These are phyloP conservation scores for Leptinotarsa defecta DNA, from an alignment of 1,140 invertebrate genomes.

Conservation along the genomic window DNA sequence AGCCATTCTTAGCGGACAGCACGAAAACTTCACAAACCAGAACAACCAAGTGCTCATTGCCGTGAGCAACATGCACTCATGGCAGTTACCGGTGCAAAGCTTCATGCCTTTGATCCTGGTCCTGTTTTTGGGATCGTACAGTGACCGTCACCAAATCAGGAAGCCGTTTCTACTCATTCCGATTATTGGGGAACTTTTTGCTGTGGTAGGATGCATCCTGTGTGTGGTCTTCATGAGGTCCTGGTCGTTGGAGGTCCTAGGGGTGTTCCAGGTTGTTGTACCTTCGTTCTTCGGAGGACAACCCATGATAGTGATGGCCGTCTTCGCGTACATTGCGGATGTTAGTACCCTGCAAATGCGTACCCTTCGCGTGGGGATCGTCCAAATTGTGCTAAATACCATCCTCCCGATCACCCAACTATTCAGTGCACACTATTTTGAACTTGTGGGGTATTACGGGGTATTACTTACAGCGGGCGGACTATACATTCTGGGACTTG, in stretches of 20 bases:
- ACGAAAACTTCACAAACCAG: constrained; percentile 38
- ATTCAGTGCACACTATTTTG: constrained; percentile 50
- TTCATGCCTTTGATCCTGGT: constrained; percentile 62
- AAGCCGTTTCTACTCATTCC: constrained; percentile 69
- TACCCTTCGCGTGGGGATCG: constrained; percentile 62
- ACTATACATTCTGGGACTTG: constrained; percentile 42
- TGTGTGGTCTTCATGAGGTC: constrained; percentile 60
- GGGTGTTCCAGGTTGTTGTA: constrained; percentile 61
- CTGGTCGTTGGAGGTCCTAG: constrained; percentile 60
- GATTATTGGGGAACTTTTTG: constrained; percentile 63
- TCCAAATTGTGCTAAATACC: constrained; percentile 60
- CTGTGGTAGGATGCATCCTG: constrained; percentile 58
- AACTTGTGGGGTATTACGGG: constrained; percentile 45
- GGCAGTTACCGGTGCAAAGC: constrained; percentile 53
- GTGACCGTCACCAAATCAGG: constrained; percentile 65
- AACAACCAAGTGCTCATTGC: constrained; percentile 47
- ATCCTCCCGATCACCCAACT: constrained; percentile 42
- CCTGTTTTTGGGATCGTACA: constrained; percentile 68
- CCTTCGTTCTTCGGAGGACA: constrained; percentile 62
- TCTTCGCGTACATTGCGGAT: constrained; percentile 65
- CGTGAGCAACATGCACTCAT: constrained; percentile 53
- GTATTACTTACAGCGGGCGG: constrained; percentile 43
- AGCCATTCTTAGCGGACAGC: constrained; percentile 58
- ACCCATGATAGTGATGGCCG: constrained; percentile 61
- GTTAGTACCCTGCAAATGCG: constrained; percentile 61